phyloP scores from a whole-genome alignment of 2,113 vertebrate species.

The Azemiops feae region DNA sequence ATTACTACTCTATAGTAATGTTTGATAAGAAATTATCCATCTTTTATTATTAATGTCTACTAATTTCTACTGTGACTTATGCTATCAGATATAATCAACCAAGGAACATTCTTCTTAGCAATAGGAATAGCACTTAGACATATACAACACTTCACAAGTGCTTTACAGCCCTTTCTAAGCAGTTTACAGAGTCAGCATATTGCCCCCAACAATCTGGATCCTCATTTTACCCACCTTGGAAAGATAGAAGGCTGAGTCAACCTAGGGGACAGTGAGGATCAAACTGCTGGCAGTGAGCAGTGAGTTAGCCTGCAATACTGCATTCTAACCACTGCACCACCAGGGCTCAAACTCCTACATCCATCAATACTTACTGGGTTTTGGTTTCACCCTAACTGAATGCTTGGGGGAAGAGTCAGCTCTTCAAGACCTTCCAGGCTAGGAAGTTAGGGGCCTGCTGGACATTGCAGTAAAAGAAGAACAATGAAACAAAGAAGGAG shows the following conservation, averaged over 20 bases:
- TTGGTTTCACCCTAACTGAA: neutral
- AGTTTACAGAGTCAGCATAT: neutral
- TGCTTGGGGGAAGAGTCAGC: neutral
- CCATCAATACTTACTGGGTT: neutral
- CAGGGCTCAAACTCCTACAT: neutral
- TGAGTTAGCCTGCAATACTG: neutral
- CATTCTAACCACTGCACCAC: neutral
- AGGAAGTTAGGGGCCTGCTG: neutral
- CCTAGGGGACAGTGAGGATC: neutral
- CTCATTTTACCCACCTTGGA: neutral
- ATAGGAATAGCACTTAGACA: neutral
- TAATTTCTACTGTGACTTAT: neutral
- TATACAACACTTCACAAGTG: neutral
- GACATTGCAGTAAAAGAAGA: constrained; percentile 3
- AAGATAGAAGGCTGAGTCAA: neutral
- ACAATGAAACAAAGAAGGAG: constrained; percentile 6
- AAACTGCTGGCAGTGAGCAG: neutral
- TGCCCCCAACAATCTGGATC: neutral
- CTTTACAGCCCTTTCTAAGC: neutral
- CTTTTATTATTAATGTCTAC: neutral
- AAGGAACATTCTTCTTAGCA: neutral
- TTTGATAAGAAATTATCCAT: neutral
- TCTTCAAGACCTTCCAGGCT: neutral
- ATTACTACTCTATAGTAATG: neutral
- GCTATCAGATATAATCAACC: neutral